Evolutionary conservation across 1,140 invertebrate genomes (phyloP).

Genomic region (Papilio dardanus): DNA sequence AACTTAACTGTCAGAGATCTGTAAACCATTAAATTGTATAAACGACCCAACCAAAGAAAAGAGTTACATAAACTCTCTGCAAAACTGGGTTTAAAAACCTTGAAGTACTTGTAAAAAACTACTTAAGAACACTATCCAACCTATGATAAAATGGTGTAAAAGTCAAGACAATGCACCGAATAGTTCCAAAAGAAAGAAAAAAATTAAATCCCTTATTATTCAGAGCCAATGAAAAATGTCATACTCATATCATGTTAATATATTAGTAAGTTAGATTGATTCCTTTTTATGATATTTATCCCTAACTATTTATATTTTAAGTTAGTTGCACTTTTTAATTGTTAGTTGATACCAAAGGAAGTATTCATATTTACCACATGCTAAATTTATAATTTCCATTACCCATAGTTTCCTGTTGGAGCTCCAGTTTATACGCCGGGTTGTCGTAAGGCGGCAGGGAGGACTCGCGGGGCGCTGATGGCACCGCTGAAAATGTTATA

Average conservation of each 20-base stretch:
- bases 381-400: constrained; percentile 57
- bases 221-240: neutral
- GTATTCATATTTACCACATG: constrained; percentile 35
- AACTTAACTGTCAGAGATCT: constrained; percentile 80
- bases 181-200: neutral
- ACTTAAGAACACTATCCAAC: too few species aligned
- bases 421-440: constrained; percentile 96
- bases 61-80: neutral
- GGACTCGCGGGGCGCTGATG: constrained; percentile 85
- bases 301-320: too few species aligned
- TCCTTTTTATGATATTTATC: too few species aligned
- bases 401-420: constrained; percentile 96
- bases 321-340: neutral
- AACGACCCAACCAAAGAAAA: neutral
- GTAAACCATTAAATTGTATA: constrained; percentile 40
- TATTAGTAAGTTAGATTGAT: neutral
- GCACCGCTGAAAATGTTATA: constrained; percentile 63
- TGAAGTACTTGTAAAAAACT: too few species aligned
- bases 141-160: too few species aligned
- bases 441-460: constrained; percentile 95
- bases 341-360: neutral
- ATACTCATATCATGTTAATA: neutral
- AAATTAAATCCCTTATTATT: neutral
- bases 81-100: too few species aligned
- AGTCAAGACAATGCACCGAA: neutral